Evolutionary conservation across 2,888 invertebrate species (phyloP).

Genomic region (Carcina quercana): DNA sequence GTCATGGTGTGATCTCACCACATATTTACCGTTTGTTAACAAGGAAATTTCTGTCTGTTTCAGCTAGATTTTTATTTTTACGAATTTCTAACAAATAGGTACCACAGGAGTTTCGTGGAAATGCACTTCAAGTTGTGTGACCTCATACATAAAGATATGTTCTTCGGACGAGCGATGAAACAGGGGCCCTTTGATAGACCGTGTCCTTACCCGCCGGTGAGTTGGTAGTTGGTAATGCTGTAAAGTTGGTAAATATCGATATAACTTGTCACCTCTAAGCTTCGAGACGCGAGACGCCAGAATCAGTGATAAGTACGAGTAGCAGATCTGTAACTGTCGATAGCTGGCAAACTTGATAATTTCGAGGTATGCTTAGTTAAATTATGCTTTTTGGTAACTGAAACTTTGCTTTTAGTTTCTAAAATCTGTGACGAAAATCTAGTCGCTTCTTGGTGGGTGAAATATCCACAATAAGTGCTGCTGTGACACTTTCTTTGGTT

Average conservation of each 20-base stretch:
- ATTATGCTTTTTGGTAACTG: too few relatives aligned
- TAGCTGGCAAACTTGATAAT: not conserved
- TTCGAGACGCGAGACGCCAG: not conserved
- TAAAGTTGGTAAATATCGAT: not conserved
- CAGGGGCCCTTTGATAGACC: conserved; percentile 12
- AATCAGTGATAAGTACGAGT: not conserved
- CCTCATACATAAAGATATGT: conserved; percentile 19
- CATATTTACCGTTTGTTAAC: too few relatives aligned
- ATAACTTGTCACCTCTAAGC: not conserved
- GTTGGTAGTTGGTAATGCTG: not conserved
- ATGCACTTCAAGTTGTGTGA: conserved; percentile 22
- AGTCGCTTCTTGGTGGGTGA: too few relatives aligned
- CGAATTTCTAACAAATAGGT: conserved; percentile 17
- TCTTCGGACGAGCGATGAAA: conserved; percentile 19
- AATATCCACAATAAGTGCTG: too few relatives aligned
- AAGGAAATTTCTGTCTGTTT: too few relatives aligned
- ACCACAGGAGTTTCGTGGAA: conserved; percentile 19
- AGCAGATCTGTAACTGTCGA: not conserved
- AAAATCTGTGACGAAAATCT: too few relatives aligned
- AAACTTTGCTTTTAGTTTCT: too few relatives aligned
- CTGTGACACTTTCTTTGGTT: too few relatives aligned
- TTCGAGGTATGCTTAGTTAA: too few relatives aligned
- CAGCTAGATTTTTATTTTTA: conserved; percentile 14
- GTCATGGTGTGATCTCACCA: too few relatives aligned
- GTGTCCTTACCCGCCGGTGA: conserved; percentile 20